Base-by-base conservation (phyloP, 2,888 invertebrate genomes). In the Cremastinae sp. region DNA sequence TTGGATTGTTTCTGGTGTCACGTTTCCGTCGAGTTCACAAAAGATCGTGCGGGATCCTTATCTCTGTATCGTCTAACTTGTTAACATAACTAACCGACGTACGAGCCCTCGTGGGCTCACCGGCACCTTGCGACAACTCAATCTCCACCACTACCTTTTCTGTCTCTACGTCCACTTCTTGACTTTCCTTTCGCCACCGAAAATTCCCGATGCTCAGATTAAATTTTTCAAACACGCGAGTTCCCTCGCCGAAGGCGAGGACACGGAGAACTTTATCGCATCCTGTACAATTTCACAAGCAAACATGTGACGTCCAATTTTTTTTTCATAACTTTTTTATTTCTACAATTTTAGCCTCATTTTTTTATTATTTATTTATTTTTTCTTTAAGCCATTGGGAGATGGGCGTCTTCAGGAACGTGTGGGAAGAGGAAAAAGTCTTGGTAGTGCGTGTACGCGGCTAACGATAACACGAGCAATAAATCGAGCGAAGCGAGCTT, bases 11-110 rank as follows among this genome's bases (percentile, higher is more conserved):
- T 85, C 84, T 84, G 88, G 88, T 88, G 88, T 88, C 88, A 87
- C 86, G 84, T 88, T 88, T 87, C 88, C 85, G 79, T 82, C 80
- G 84, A 81, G 81, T 84, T 82, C 82, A 88, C 88, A 88, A 88
- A 87, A 86, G 87, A 86, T 86, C 85, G 84, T 86, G 84, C 82
- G 75, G 84, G 87, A 87, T 87, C 82, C 85, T 88, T 87, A 88
- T 88, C 88, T 87, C 83, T 78, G 86, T 87, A 88, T 88, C 88
- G 87, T 85, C 88, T 85, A 87, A 88, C 88, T 88, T 88, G 88
- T 88, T 88, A 88, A 88, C 88, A 88, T 88, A 88, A 86, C 88
- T 85, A 87, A 85, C 86, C 86, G 84, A 82, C 79, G 82, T 75
- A 82, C 82, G 83, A 83, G 80, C 79, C 79, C 83, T 78, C 78